A percentile compares a stretch with the other conserved stretches of the same genome.
Evolutionary conservation across 1,140 invertebrate genomes (phyloP).

Genomic region (Drosophila erecta): DNA sequence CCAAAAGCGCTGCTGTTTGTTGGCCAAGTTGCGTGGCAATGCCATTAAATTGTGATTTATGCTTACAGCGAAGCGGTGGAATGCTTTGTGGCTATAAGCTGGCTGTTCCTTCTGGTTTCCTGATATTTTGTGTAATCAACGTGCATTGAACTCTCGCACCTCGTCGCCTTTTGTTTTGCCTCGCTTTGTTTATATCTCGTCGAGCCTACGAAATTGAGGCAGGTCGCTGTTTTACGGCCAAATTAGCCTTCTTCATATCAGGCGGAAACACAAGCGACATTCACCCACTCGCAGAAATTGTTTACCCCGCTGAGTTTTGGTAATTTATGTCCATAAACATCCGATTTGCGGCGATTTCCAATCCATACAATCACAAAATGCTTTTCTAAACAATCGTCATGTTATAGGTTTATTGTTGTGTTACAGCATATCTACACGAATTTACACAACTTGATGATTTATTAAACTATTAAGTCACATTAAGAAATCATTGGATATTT

Average conservation of each 20-base stretch:
- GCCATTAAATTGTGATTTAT: constrained; percentile 69
- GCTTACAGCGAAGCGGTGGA: constrained; percentile 51
- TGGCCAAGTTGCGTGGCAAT: constrained; percentile 50
- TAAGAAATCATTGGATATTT: neutral
- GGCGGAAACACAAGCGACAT: constrained; percentile 11
- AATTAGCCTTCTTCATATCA: constrained; percentile 45
- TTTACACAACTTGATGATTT: neutral
- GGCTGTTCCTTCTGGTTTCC: constrained; percentile 40
- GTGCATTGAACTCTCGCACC: constrained; percentile 67
- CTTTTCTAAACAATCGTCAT: too few species aligned
- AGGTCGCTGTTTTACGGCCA: constrained; percentile 46
- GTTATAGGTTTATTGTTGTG: too few species aligned
- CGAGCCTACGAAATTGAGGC: constrained; percentile 48
- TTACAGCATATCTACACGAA: too few species aligned
- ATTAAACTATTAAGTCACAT: neutral
- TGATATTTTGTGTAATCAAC: constrained; percentile 70
- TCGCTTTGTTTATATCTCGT: constrained; percentile 35
- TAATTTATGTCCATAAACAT: neutral
- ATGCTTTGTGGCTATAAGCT: constrained; percentile 34
- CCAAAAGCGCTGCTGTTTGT: constrained; percentile 27
- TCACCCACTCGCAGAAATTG: neutral
- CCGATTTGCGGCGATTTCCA: too few species aligned
- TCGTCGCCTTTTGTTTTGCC: constrained; percentile 8
- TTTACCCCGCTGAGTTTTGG: neutral
- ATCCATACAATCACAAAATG: too few species aligned